A percentile compares a stretch with the other conserved stretches of the same genome.
phyloP scores from a whole-genome alignment of 1,140 invertebrate genomes.

The Brachionus plicatilis region DNA sequence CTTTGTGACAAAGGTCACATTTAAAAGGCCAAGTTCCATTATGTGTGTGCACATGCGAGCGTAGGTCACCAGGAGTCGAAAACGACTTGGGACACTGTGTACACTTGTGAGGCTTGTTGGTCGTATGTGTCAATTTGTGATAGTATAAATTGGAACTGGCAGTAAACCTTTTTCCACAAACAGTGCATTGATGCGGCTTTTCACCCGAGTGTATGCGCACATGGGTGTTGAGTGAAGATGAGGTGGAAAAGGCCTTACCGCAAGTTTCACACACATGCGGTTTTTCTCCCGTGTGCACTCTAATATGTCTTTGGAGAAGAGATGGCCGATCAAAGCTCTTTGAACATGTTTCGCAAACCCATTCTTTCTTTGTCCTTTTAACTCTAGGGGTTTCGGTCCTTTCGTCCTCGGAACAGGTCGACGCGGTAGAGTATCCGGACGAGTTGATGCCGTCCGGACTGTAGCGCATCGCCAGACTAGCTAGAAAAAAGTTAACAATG shows the following conservation, averaged over 20 bases:
- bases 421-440: not conserved
- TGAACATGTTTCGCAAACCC: conserved; percentile 69
- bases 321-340: conserved; percentile 80
- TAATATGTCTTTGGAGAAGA: conserved; percentile 50
- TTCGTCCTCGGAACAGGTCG: not conserved
- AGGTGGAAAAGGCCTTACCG: conserved; percentile 84
- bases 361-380: conserved; percentile 16
- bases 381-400: not conserved
- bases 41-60: conserved; percentile 24
- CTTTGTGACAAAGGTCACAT: conserved; percentile 64
- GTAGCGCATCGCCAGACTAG: not conserved
- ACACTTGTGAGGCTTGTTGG: conserved; percentile 38
- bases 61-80: conserved; percentile 41
- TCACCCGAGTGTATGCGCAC: conserved; percentile 86
- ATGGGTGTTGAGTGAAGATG: conserved; percentile 88
- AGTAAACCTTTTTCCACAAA: conserved; percentile 90
- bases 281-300: conserved; percentile 68
- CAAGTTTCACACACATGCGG: conserved; percentile 92
- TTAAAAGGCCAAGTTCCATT: conserved; percentile 37
- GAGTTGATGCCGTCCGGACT: not conserved
- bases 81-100: conserved; percentile 28
- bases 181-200: conserved; percentile 85
- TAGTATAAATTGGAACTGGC: conserved; percentile 93
- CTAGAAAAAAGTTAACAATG: not conserved
- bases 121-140: conserved; percentile 84